Evolutionary conservation across 2,113 vertebrate genomes (phyloP).

Genomic region (Mohoua ochrocephala): DNA sequence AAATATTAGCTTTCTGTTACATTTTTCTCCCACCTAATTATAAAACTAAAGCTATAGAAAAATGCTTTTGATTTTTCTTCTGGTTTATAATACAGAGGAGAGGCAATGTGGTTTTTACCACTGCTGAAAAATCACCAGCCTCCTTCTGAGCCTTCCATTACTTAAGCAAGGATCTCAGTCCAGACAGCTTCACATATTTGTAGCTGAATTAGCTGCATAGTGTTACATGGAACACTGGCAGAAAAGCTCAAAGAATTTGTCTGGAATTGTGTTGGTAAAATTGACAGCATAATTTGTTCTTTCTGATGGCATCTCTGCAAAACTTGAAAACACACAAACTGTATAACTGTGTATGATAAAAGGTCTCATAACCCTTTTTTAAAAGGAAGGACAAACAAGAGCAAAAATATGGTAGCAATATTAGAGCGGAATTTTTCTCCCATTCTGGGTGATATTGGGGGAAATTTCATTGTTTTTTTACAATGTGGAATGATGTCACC

Average conservation of each 20-base stretch:
- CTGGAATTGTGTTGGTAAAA: background rate
- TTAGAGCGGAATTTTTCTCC: background rate
- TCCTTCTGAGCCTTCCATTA: background rate
- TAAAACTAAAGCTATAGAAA: background rate
- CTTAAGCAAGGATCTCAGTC: background rate
- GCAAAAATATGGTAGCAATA: background rate
- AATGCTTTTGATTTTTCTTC: background rate
- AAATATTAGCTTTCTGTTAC: background rate
- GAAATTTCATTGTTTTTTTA: background rate
- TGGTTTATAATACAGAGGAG: background rate
- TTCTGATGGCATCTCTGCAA: background rate
- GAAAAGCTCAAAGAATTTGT: background rate
- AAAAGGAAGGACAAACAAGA: background rate
- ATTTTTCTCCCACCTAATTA: background rate
- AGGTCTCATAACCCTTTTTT: rapidly evolving
- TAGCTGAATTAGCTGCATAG: background rate
- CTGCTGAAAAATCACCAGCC: background rate
- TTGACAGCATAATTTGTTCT: background rate
- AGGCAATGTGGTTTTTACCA: background rate
- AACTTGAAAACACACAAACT: background rate
- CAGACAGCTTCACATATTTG: background rate
- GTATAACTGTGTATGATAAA: background rate
- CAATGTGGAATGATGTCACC: background rate
- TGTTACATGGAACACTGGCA: background rate
- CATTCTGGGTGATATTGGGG: background rate